Percentiles rank a stretch among this genome's conserved stretches.
phyloP scores from a whole-genome alignment of 2,113 vertebrate species.

The Edolisoma coerulescens region DNA sequence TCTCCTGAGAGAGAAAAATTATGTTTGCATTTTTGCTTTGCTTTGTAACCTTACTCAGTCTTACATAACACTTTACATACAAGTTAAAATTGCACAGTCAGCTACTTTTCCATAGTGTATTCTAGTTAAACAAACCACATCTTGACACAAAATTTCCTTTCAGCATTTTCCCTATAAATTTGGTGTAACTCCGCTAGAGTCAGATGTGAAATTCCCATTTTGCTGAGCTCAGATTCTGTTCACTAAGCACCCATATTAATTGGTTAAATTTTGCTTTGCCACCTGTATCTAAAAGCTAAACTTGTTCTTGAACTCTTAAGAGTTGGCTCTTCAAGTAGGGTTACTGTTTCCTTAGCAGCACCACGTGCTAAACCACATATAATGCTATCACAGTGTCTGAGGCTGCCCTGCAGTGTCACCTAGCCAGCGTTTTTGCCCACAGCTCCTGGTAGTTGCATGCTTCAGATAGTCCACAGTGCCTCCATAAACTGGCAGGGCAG shows the following conservation, averaged over 20 bases:
- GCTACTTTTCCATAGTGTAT: not conserved
- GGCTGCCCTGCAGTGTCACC: not conserved
- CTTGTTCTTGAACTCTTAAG: not conserved
- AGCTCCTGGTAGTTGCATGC: not conserved
- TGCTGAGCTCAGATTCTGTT: not conserved
- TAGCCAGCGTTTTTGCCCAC: not conserved
- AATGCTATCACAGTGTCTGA: not conserved
- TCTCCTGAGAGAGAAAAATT: not conserved
- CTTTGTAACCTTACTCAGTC: not conserved
- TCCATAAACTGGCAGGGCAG: not conserved
- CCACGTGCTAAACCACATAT: rapidly evolving
- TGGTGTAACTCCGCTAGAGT: not conserved
- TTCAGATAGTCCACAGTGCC: not conserved
- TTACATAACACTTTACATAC: not conserved
- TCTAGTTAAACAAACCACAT: not conserved
- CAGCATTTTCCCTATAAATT: not conserved
- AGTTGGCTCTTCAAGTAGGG: not conserved
- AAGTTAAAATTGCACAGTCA: not conserved
- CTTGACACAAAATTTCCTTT: not conserved
- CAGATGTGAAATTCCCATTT: not conserved
- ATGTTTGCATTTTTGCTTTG: not conserved
- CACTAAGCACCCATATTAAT: not conserved
- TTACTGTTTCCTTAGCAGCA: not conserved
- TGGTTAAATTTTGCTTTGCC: not conserved
- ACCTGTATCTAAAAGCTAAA: not conserved